These are phyloP conservation scores for Syngnathus floridae DNA, from an alignment of 2,113 vertebrate species.

Conservation along the genomic window DNA sequence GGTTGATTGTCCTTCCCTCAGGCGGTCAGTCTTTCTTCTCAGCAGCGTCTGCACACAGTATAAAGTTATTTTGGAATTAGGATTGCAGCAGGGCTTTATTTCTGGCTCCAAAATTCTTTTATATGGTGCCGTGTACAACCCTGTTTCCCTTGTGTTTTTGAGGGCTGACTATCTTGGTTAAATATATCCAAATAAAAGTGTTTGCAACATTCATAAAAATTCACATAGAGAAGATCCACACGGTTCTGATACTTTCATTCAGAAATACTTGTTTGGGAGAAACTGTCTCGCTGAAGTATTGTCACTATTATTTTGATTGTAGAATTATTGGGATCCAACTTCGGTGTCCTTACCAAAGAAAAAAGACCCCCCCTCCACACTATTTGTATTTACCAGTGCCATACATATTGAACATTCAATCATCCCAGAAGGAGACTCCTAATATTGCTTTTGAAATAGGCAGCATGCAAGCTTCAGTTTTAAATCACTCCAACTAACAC, in stretches of 20 bases:
- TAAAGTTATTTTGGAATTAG: constrained; percentile 2
- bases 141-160: background rate
- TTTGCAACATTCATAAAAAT: background rate
- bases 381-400: background rate
- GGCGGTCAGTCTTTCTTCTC: constrained; percentile 64
- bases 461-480: constrained; percentile 13
- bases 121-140: background rate
- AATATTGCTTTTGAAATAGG: background rate
- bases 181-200: background rate
- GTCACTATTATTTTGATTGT: too few species aligned
- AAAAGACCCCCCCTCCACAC: background rate
- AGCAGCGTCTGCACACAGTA: constrained; percentile 43
- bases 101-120: background rate
- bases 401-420: background rate
- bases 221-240: background rate
- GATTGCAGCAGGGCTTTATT: background rate
- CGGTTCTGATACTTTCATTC: background rate
- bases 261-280: background rate
- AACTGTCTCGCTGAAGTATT: too few species aligned
- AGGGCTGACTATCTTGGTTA: background rate
- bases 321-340: too few species aligned
- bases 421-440: background rate
- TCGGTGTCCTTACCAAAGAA: too few species aligned
- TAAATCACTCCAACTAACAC: constrained; percentile 32
- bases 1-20: constrained; percentile 67